Evolutionary conservation across 1,140 invertebrate species (phyloP).

Genomic region (Drosophila tropicalis): DNA sequence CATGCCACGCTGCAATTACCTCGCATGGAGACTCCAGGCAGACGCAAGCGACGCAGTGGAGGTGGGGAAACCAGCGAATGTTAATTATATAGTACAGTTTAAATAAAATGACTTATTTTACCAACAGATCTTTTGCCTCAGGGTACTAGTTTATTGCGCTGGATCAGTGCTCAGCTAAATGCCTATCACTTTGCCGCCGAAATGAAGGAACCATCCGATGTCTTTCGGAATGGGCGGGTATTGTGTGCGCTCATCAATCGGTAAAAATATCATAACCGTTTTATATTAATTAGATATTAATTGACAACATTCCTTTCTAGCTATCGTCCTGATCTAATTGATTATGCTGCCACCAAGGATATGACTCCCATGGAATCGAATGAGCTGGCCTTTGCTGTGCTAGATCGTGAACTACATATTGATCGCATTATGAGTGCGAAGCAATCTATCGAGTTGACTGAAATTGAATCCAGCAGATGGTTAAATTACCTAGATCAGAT

Average conservation of each 20-base stretch:
- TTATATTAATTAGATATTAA: not conserved
- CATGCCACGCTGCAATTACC: slow-evolving; percentile 61
- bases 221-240: slow-evolving; percentile 79
- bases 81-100: not conserved
- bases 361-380: slow-evolving; percentile 88
- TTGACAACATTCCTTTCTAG: slow-evolving; percentile 84
- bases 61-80: slow-evolving; percentile 36
- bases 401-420: slow-evolving; percentile 90
- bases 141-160: slow-evolving; percentile 65
- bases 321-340: slow-evolving; percentile 94
- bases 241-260: slow-evolving; percentile 79
- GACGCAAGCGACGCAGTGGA: slow-evolving; percentile 76
- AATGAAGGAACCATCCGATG: slow-evolving; percentile 76
- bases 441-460: slow-evolving; percentile 89
- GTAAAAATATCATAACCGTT: slow-evolving; percentile 28
- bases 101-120: not conserved
- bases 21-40: slow-evolving; percentile 67
- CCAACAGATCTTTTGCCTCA: slow-evolving; percentile 64
- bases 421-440: slow-evolving; percentile 92
- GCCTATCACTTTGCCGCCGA: slow-evolving; percentile 64
- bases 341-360: slow-evolving; percentile 88
- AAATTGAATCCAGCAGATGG: slow-evolving; percentile 90
- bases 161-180: slow-evolving; percentile 75
- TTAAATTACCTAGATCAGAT: slow-evolving; percentile 94
- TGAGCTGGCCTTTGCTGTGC: slow-evolving; percentile 91